Base-by-base conservation (phyloP, 2,888 invertebrate species). In the Eristalis tenax region DNA sequence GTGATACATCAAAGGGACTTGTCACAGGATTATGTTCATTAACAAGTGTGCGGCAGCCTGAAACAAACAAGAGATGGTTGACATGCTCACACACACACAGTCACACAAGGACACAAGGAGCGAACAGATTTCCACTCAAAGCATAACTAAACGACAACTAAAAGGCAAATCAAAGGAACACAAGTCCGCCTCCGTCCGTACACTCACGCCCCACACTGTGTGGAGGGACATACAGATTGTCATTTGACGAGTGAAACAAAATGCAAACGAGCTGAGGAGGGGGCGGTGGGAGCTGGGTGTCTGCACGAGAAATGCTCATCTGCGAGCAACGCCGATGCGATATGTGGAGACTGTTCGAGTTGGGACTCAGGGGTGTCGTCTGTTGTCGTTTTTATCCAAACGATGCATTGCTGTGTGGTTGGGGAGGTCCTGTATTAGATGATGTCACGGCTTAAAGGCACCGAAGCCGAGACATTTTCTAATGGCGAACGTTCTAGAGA, bases 111-210 rank as follows among this genome's bases (percentile, higher is more conserved):
- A 50, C 26, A 65, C 35, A 64, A 50, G n/a, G 69, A 68, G 28
- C 23, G 35, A 63, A 64, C 40, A 68, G 61, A 71, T 63, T 77
- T 57, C 68, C 65, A 57, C 82, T 86, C 82, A 86, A 82, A 86
- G 82, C 73, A 86, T 78, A 59, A 78, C 66, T 86, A 86, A 86
- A 74, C 81, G 82, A 82, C 85, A 86, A 86, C 85, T 86, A 86
- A 86, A 86, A 86, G 65, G 82, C 82, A 74, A 86, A 82, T 86
- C 85, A 86, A 86, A 86, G 77, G 59, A 78, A 69, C 65, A 82
- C 64, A 50, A 50, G 50, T 50, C 50, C 50, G 50, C 50, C 50
- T 18, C 50, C 50, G 18, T 50, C n/a, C 50, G n/a, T n/a, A 50
- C 64, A 69, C 40, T n/a, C n/a, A n/a, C n/a, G n/a, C 26, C 26